A percentile compares a stretch with the other conserved stretches of the same genome.
phyloP scores from a whole-genome alignment of 1,140 invertebrate genomes.

The Idris sp. region DNA sequence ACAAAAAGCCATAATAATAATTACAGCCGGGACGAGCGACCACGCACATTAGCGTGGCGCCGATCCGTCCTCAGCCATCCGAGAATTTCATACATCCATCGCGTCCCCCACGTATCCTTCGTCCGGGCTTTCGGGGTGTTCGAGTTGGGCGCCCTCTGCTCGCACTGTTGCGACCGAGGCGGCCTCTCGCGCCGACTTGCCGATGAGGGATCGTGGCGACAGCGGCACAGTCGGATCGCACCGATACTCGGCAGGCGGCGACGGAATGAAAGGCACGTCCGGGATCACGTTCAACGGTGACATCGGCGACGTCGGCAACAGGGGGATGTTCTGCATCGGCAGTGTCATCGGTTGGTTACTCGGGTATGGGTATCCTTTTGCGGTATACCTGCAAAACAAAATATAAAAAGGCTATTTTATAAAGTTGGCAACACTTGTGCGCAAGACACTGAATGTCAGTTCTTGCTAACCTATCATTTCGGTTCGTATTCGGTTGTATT shows the following conservation, averaged over 20 bases:
- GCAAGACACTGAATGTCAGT: no score
- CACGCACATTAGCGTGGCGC: conserved; percentile 29
- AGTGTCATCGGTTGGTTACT: conserved; percentile 68
- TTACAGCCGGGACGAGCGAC: conserved; percentile 41
- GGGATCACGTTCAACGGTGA: conserved; percentile 75
- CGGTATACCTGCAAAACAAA: conserved; percentile 82
- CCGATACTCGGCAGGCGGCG: conserved; percentile 81
- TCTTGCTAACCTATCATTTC: no score
- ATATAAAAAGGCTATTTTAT: no score
- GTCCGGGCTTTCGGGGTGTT: conserved; percentile 90
- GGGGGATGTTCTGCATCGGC: conserved; percentile 71
- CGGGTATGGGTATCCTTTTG: conserved; percentile 85
- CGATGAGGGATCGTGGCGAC: conserved; percentile 69
- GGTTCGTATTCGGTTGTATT: no score
- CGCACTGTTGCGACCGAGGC: conserved; percentile 59
- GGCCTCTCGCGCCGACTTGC: conserved; percentile 68
- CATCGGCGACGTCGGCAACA: conserved; percentile 65
- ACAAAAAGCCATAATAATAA: no score
- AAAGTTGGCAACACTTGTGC: no score
- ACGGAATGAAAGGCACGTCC: conserved; percentile 82
- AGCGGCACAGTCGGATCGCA: conserved; percentile 70
- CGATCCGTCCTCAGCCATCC: conserved; percentile 42
- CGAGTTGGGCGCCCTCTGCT: conserved; percentile 60
- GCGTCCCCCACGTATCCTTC: conserved; percentile 91
- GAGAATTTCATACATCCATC: conserved; percentile 76